phyloP scores from a whole-genome alignment of 2,888 invertebrate genomes.

The Caenorhabditis sp. region DNA sequence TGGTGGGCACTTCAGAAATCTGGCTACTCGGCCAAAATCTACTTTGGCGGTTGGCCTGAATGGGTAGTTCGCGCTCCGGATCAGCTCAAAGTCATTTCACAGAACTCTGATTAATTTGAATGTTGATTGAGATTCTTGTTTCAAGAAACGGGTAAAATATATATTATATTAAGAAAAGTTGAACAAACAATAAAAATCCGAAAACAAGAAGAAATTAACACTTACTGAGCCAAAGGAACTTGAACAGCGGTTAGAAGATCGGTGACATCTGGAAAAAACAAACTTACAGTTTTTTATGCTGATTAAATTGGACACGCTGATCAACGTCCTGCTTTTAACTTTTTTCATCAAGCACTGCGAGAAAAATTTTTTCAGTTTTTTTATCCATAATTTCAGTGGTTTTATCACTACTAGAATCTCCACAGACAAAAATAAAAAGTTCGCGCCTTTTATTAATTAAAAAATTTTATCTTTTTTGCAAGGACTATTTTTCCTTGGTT shows the following conservation, averaged over 20 bases:
- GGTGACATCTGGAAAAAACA: constrained; percentile 27
- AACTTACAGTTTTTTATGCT: not conserved
- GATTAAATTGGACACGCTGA: too few species aligned
- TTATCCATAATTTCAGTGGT: too few species aligned
- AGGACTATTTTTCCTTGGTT: too few species aligned
- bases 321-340: too few species aligned
- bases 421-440: too few species aligned
- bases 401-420: too few species aligned
- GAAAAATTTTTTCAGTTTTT: too few species aligned
- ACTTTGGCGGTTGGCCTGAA: constrained; percentile 69
- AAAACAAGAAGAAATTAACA: constrained; percentile 12
- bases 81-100: constrained; percentile 60
- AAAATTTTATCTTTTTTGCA: too few species aligned
- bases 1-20: constrained; percentile 62
- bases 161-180: too few species aligned
- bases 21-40: constrained; percentile 58
- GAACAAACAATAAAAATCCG: constrained; percentile 5
- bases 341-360: too few species aligned
- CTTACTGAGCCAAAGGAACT: constrained; percentile 16
- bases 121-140: not conserved
- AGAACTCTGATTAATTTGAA: not conserved
- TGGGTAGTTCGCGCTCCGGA: constrained; percentile 69
- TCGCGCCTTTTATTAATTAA: too few species aligned
- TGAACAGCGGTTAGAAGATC: constrained; percentile 30
- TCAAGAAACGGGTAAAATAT: constrained; percentile 1